A percentile compares a stretch with the other conserved stretches of the same genome.
phyloP scores from a whole-genome alignment of 1,140 invertebrate genomes.

The Stratiolaelaps scimitus region DNA sequence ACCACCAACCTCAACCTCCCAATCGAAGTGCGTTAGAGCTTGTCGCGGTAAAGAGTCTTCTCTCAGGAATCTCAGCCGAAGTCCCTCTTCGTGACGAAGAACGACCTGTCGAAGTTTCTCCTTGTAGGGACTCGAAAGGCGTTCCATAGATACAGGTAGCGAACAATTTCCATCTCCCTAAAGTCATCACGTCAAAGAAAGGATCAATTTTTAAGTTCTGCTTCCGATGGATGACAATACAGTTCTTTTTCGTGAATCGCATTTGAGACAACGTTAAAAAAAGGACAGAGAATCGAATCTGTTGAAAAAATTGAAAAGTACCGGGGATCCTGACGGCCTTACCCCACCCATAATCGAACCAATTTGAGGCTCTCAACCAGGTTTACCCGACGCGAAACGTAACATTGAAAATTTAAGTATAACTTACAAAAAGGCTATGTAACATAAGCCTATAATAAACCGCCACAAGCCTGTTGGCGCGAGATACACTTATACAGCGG shows the following conservation, averaged over 20 bases:
- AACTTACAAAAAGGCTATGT: too few relatives aligned
- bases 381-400: too few relatives aligned
- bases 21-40: background rate
- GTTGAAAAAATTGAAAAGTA: background rate
- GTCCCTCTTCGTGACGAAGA: conserved; percentile 1
- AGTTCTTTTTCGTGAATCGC: background rate
- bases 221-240: background rate
- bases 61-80: background rate
- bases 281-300: background rate
- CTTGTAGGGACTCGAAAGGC: conserved; percentile 22
- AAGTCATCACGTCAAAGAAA: background rate
- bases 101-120: background rate
- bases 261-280: background rate
- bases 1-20: background rate
- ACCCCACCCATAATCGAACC: too few relatives aligned
- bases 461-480: too few relatives aligned
- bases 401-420: too few relatives aligned
- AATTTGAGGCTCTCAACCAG: too few relatives aligned
- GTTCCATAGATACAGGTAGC: too few relatives aligned
- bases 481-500: too few relatives aligned
- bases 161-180: background rate
- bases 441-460: too few relatives aligned
- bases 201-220: background rate
- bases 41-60: background rate
- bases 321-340: background rate